Evolutionary conservation across 2,113 vertebrate species (phyloP), one percentile per base, ranked within the genome.

Genomic region (Gavia stellata): DNA sequence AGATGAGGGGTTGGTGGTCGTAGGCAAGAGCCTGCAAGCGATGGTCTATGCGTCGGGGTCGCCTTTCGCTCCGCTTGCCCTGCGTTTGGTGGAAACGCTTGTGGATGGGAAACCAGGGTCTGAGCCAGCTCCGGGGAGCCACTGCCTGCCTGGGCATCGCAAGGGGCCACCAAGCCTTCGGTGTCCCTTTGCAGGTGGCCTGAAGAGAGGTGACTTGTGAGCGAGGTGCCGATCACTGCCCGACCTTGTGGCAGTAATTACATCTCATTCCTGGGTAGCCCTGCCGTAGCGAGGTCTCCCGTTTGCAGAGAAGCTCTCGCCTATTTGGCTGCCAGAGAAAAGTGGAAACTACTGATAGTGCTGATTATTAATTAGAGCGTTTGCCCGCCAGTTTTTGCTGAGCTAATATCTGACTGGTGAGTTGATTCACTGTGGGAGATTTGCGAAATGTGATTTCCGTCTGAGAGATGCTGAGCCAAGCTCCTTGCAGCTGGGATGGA

Each of bases 281-380:
- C 12, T 13, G 44, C 71, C 19, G 33, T 13, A 21, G 56, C 19
- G 19, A 34, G 33, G 56, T 33, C 36, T 93, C 67, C 62, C 23
- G 0, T 52, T 78, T 36, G 77, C 86, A 33, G 65, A 74, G 85
- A 28, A 82, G 86, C 85, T 88, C 75, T 92, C 0, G 8, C 58
- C 68, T n/a, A 1, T 81, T 94, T 77, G 81, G 58, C 88, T 95
- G 93, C 74, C 62, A 25, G 85, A 68, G 74, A 86, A 42, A 84
- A 93, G 79, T 75, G 40, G 92, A 71, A 96, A 81, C 84, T 86
- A 13, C 88, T 75, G 93, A 92, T 95, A 73, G 66, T 93, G 92
- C 94, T 93, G 96, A 89, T 95, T 96, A 94, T 96, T 97, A 96
- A 97, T 95, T 86, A 97, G 96, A 94, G 95, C 93, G 75, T 96